Base-by-base conservation (phyloP, 2,113 vertebrate genomes). In the Bos javanicus region DNA sequence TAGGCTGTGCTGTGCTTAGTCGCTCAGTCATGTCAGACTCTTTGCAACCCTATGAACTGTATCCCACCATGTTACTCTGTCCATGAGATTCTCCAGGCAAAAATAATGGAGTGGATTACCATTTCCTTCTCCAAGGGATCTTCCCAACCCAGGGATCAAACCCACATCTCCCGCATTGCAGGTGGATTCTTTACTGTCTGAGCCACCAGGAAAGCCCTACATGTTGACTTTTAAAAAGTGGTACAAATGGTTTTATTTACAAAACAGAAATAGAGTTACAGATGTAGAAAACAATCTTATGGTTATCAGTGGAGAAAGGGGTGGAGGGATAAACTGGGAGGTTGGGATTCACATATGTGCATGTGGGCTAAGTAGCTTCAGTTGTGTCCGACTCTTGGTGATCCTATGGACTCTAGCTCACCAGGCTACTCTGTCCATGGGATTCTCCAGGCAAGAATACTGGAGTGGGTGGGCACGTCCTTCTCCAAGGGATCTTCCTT, bases 1-100 rank as follows among this genome's bases (percentile, higher is more conserved):
- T 3, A 33, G 16, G 60, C 26, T 62, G 59, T 62, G 28, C 59
- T 60, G 13, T 60, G 59, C 60, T 62, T 33, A 62, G 60, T 33
- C 0, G 0, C 60, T 62, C 28, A 33, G 30, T 33, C 14, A 16
- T 62, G 60, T 33, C 6, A 0, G 3, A 62, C 28, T 62, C 60
- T 62, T 30, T 62, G 60, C 28, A 62, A 62, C 60, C 28, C 60
- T 13, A 60, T 6, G 26, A 26, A 28, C 13, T 60, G 59, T 14
- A 60, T 28, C 59, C 26, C 59, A 28, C 26, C 59, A 1, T 62
- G 13, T 15, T 62, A 13, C 13, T 30, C 28, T 30, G 60, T 62
- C 60, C 60, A 30, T 30, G 60, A 15, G 6, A 62, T 62, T 62
- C 60, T 62, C 30, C 60, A 62, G 30, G 60, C 30, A 62, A 62